A percentile compares a stretch with the other conserved stretches of the same genome.
Conservation (phyloP, 2,888 invertebrate genomes). For the Epirrhoe tristata region DNA sequence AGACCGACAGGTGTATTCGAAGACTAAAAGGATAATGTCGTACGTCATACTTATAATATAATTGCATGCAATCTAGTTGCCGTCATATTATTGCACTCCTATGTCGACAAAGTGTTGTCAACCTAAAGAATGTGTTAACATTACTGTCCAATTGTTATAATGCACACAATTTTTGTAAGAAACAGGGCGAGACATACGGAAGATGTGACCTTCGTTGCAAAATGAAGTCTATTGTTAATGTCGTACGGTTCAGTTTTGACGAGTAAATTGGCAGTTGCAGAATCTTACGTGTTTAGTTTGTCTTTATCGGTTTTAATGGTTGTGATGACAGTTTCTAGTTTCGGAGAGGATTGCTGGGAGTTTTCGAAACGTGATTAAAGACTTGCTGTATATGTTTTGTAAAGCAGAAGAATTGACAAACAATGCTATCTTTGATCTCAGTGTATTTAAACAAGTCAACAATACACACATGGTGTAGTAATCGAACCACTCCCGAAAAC, state of each 20-base stretch:
- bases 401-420: neutral
- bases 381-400: constrained; percentile 3
- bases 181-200: constrained; percentile 71
- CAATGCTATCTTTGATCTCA: constrained; percentile 6
- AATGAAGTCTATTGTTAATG: constrained; percentile 41
- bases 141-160: constrained; percentile 60
- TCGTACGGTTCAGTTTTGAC: constrained; percentile 40
- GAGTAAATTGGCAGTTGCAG: constrained; percentile 49
- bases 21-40: neutral
- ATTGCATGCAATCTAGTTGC: constrained; percentile 14
- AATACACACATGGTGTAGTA: neutral
- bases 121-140: constrained; percentile 52
- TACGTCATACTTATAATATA: constrained; percentile 1
- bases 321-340: constrained; percentile 25
- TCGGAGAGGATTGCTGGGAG: constrained; percentile 2
- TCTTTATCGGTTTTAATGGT: constrained; percentile 23
- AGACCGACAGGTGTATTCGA: neutral
- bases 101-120: constrained; percentile 43
- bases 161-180: constrained; percentile 72
- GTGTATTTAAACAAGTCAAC: neutral
- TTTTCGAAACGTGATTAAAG: constrained; percentile 18
- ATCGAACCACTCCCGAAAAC: neutral
- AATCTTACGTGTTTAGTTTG: constrained; percentile 38
- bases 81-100: constrained; percentile 23
- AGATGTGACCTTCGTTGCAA: constrained; percentile 45